Base-by-base conservation (phyloP, 2,888 invertebrate genomes). In the Andrena minutula region DNA sequence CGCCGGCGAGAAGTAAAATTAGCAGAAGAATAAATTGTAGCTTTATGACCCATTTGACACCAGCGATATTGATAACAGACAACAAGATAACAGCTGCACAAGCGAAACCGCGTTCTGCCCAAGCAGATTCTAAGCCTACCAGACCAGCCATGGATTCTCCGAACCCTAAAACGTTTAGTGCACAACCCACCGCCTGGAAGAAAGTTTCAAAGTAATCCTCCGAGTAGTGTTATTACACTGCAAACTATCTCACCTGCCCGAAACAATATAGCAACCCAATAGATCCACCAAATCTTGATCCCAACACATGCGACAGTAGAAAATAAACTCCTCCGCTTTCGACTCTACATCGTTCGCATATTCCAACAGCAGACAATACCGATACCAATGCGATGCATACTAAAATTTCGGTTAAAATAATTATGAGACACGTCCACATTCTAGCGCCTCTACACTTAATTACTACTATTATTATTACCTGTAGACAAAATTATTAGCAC, bases 241-340 rank as follows among this genome's bases (percentile, higher is more conserved):
- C n/a, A 53, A 56, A 28, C 30, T 60, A 28, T 30, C 68, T 91
- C 94, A 98, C 98, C 96, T 98, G 98, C 84, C 99, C 99, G 95
- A 99, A 99, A 93, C 98, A 98, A 94, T 99, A 99, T 26, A 99
- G 95, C 89, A 99, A 95, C 58, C 99, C 99, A 61, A 99, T 95
- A 32, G 99, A 97, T 58, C 99, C 99, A 12, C 99, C 99, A 93
- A 99, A 97, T 92, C 98, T 95, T 6, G 98, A 98, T 53, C 99
- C 99, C 32, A 99, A 94, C 3, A 99, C 98, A 92, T 99, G 99
- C 0, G 99, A 97, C 51, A 99, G 95, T 79, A 99, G 95, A 94
- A 99, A 99, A 94, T 99, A 99, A 32, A 99, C 98, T 66, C 99
- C 99, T n/a, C 99, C 99, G 94, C 98, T 98, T 94, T 99, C 98